These are phyloP conservation scores for Acyrthosiphon pisum DNA, from an alignment of 1,140 invertebrate genomes.

Conservation along the genomic window DNA sequence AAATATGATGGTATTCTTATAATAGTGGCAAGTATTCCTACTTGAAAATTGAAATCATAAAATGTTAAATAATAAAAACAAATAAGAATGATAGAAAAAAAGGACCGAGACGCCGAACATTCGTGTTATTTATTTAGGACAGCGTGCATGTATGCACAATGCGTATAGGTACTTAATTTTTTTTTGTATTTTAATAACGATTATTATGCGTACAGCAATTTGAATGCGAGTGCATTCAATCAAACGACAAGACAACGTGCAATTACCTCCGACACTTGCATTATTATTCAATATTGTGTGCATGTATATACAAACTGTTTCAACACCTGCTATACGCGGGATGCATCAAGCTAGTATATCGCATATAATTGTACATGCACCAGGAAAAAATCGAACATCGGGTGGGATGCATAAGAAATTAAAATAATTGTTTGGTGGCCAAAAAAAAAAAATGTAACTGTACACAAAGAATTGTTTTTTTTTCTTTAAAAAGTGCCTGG, in stretches of 20 bases:
- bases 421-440: slow-evolving; percentile 20
- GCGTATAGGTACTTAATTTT: background rate
- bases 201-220: slow-evolving; percentile 25
- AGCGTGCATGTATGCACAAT: background rate
- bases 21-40: background rate
- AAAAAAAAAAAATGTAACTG: slow-evolving; percentile 44
- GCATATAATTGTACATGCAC: slow-evolving; percentile 21
- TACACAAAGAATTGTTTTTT: background rate
- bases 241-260: slow-evolving; percentile 17
- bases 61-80: background rate
- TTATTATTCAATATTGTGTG: slow-evolving; percentile 39
- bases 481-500: background rate
- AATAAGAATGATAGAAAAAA: background rate
- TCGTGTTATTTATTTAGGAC: background rate
- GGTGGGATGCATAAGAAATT: slow-evolving; percentile 32
- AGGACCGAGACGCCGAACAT: background rate
- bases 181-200: slow-evolving; percentile 15
- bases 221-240: slow-evolving; percentile 6
- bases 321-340: slow-evolving; percentile 18
- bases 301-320: slow-evolving; percentile 22
- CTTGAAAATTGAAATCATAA: background rate
- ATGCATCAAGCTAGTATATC: slow-evolving; percentile 28
- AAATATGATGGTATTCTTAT: background rate
- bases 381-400: background rate
- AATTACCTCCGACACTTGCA: slow-evolving; percentile 52